Percentiles rank a stretch among this genome's conserved stretches.
phyloP scores from a whole-genome alignment of 2,113 vertebrate genomes.

The Semicossyphus pulcher region DNA sequence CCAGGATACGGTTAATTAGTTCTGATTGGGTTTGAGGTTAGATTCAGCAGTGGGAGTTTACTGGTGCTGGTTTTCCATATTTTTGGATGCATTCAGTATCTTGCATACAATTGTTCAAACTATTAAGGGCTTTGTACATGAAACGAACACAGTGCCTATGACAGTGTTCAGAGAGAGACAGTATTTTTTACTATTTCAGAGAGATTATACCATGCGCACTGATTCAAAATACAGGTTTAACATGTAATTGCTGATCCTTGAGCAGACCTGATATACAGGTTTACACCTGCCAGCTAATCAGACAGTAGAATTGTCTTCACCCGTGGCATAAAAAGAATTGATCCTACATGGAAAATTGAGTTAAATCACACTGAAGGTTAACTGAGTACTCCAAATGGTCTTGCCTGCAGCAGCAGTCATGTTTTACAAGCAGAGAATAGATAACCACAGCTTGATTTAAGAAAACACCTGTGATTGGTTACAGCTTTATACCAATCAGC shows the following conservation, averaged over 20 bases:
- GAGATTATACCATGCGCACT: not conserved
- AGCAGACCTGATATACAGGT: not conserved
- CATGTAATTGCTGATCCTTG: not conserved
- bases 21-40: not conserved
- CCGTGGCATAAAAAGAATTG: not conserved
- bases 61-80: not conserved
- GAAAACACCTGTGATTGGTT: slow-evolving; percentile 4
- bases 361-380: slow-evolving; percentile 11
- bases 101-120: not conserved
- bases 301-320: not conserved
- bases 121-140: not conserved
- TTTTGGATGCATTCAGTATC: not conserved
- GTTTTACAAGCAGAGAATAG: slow-evolving; percentile 11
- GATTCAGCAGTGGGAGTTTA: slow-evolving; percentile 1
- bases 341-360: not conserved
- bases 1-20: not conserved
- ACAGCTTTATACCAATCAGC: too few relatives aligned
- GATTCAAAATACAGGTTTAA: slow-evolving; percentile 15
- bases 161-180: too few relatives aligned
- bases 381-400: too few relatives aligned
- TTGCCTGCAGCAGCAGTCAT: slow-evolving; percentile 8
- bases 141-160: not conserved
- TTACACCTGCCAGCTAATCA: slow-evolving; percentile 6
- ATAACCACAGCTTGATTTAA: slow-evolving; percentile 8
- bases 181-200: too few relatives aligned